Conservation (phyloP, 2,888 invertebrate genomes). For the Pyrgus malvae region DNA sequence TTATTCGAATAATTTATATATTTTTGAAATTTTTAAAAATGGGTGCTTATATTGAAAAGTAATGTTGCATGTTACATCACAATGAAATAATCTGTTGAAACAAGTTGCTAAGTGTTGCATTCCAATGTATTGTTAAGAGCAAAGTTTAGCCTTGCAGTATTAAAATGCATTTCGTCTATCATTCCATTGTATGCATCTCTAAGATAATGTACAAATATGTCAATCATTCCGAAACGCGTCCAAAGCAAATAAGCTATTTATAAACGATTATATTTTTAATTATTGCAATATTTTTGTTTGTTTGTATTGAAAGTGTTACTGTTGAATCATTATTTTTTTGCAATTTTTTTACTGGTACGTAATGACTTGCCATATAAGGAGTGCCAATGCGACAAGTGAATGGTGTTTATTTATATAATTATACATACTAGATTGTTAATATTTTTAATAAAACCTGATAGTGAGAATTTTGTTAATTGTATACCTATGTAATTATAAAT, state of each 20-base stretch:
- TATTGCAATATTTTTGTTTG: slow-evolving; percentile 37
- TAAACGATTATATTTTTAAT: slow-evolving; percentile 28
- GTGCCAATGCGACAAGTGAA: slow-evolving; percentile 62
- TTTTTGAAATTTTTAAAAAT: neutral
- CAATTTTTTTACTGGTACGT: slow-evolving; percentile 39
- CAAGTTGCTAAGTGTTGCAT: too few species aligned
- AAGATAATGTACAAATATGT: slow-evolving; percentile 49
- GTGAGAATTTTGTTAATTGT: slow-evolving; percentile 50
- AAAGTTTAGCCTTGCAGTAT: slow-evolving; percentile 12
- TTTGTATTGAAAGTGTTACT: slow-evolving; percentile 45
- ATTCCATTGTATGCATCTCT: slow-evolving; percentile 19
- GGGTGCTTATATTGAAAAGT: too few species aligned
- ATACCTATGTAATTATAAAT: slow-evolving; percentile 37
- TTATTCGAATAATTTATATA: neutral
- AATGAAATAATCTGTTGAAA: too few species aligned
- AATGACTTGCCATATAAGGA: slow-evolving; percentile 53
- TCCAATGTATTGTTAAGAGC: too few species aligned
- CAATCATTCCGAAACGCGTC: slow-evolving; percentile 47
- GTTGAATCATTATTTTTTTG: slow-evolving; percentile 36
- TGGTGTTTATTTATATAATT: slow-evolving; percentile 57
- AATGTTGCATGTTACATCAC: too few species aligned
- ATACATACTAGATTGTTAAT: slow-evolving; percentile 68
- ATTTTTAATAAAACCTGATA: slow-evolving; percentile 72
- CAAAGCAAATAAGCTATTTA: slow-evolving; percentile 41
- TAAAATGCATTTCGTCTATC: slow-evolving; percentile 18